Evolutionary conservation across 2,797 vertebrate genomes (phyloP).

Genomic region (Xenentodon cancila): DNA sequence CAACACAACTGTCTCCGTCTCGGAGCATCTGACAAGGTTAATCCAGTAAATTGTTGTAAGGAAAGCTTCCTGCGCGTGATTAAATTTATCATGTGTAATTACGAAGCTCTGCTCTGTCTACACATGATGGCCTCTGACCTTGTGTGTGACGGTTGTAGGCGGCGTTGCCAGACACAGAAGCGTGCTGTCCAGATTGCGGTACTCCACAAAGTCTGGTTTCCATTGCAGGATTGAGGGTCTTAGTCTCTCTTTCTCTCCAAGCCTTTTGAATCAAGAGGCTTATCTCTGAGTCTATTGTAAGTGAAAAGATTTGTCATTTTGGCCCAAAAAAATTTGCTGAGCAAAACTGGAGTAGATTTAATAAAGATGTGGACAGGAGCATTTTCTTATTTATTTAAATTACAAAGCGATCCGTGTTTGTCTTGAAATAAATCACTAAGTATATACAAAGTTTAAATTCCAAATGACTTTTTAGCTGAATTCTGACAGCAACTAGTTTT

Average conservation of each 20-base stretch:
- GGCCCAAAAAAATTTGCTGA: conserved; percentile 2
- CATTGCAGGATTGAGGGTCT: conserved; percentile 24
- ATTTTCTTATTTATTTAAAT: neutral
- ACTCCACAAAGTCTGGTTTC: conserved; percentile 51
- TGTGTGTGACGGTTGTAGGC: conserved; percentile 65
- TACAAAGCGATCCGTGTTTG: no score
- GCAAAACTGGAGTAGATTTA: neutral
- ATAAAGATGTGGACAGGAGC: neutral
- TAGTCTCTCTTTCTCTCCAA: conserved; percentile 13
- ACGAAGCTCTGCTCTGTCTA: conserved; percentile 76
- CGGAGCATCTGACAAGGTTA: conserved; percentile 73
- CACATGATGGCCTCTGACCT: conserved; percentile 70
- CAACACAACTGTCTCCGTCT: conserved; percentile 16
- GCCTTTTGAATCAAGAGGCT: no score
- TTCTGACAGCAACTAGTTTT: neutral
- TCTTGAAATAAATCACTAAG: neutral
- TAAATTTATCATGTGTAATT: conserved; percentile 81
- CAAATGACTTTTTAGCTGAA: neutral
- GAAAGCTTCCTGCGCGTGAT: conserved; percentile 76
- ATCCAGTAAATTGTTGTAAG: conserved; percentile 69
- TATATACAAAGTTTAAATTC: neutral
- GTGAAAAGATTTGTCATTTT: conserved; percentile 4
- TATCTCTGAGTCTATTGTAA: conserved; percentile 4
- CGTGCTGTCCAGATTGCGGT: conserved; percentile 50
- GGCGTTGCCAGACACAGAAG: conserved; percentile 66